These are phyloP conservation scores for Campoplex capitator DNA, from an alignment of 2,888 invertebrate species.

Conservation along the genomic window DNA sequence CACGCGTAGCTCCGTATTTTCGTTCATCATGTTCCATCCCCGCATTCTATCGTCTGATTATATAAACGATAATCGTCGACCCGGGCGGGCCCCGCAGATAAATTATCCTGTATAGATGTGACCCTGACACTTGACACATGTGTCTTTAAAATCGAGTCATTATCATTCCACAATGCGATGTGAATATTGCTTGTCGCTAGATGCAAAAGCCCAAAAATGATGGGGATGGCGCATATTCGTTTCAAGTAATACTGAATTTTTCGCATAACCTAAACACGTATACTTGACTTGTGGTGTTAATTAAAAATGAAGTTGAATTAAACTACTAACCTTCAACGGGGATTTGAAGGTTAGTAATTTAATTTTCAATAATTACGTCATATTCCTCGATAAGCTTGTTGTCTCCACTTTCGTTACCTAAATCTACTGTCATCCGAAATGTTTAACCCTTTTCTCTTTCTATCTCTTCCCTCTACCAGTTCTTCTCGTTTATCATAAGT, in stretches of 20 bases:
- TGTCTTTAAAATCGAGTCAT: slow-evolving; percentile 51
- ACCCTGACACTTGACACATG: slow-evolving; percentile 17
- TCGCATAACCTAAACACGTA: background rate
- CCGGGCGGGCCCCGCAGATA: slow-evolving; percentile 29
- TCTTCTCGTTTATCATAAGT: slow-evolving; percentile 26
- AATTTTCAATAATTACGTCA: background rate
- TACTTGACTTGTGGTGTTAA: background rate
- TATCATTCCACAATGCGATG: slow-evolving; percentile 32
- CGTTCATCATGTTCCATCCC: slow-evolving; percentile 42
- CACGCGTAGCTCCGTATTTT: slow-evolving; percentile 44
- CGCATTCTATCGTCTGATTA: slow-evolving; percentile 52
- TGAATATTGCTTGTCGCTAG: background rate
- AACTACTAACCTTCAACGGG: background rate
- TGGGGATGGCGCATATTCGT: background rate
- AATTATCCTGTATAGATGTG: slow-evolving; percentile 45
- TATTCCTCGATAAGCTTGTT: background rate
- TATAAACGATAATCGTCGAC: slow-evolving; percentile 56
- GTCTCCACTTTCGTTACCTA: background rate
- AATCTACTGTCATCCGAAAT: background rate
- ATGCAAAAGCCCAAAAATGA: background rate
- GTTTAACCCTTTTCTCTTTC: background rate
- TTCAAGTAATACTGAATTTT: background rate
- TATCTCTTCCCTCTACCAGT: background rate
- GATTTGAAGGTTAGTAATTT: background rate
- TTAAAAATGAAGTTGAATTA: background rate